Evolutionary conservation across 2,113 vertebrate genomes (phyloP).

Genomic region (Tinamus guttatus): DNA sequence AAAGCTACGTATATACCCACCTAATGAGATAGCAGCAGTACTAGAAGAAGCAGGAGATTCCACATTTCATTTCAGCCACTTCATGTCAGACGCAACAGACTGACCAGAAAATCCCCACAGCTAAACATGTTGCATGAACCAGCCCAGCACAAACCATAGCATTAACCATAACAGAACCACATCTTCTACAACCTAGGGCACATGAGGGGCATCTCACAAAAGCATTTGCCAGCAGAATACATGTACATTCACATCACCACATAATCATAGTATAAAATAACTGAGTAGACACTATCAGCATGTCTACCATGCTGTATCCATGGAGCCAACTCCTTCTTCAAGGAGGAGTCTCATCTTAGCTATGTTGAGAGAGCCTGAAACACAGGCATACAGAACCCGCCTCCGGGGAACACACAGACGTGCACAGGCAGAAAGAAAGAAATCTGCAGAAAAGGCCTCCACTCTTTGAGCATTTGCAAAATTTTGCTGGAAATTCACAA

Average conservation of each 20-base stretch:
- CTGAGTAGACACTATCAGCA: constrained; percentile 1
- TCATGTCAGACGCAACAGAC: not conserved
- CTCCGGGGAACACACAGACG: not conserved
- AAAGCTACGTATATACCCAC: constrained; percentile 13
- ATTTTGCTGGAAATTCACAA: constrained; percentile 30
- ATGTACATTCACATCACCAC: not conserved
- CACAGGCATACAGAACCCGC: not conserved
- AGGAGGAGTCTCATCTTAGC: constrained; percentile 4
- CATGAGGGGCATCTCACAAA: not conserved
- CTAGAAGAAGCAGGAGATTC: not conserved
- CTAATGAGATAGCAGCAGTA: not conserved
- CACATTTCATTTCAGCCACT: not conserved
- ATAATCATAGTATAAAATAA: constrained; percentile 35
- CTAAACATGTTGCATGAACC: not conserved
- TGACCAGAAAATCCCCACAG: not conserved
- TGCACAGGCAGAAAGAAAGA: not conserved
- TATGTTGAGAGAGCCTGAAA: not conserved
- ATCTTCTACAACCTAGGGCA: not conserved
- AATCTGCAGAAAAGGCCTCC: constrained; percentile 2
- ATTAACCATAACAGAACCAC: not conserved
- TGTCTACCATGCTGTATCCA: constrained; percentile 20
- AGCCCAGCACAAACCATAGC: not conserved
- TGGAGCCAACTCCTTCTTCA: not conserved
- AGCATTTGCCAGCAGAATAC: constrained; percentile 15
- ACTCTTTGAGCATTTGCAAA: constrained; percentile 14